These are phyloP conservation scores for Tupaia chinensis DNA, from an alignment of 2,113 vertebrate genomes.

Conservation along the genomic window DNA sequence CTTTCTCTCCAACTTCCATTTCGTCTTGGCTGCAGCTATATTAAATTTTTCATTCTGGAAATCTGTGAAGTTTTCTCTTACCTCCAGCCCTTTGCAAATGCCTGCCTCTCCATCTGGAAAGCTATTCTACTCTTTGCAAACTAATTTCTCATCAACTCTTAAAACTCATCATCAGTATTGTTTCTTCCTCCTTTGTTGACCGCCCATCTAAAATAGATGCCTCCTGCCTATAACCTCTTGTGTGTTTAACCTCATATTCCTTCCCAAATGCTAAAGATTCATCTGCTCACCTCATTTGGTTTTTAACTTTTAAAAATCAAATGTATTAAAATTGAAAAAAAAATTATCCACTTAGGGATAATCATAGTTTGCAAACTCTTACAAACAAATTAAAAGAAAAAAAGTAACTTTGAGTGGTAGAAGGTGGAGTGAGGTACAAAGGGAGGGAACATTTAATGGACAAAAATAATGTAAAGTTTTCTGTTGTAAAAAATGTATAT, in stretches of 20 bases:
- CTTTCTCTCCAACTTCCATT: not conserved
- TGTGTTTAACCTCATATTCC: not conserved
- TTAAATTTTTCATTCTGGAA: not conserved
- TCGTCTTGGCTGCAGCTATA: not conserved
- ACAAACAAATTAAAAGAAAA: not conserved
- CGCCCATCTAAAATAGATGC: not conserved
- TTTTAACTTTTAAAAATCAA: not conserved
- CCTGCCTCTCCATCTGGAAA: fast-evolving
- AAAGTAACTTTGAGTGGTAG: too few relatives aligned
- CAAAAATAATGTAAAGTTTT: too few relatives aligned
- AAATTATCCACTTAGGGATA: too few relatives aligned
- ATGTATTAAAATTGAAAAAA: not conserved
- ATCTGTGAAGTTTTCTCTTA: not conserved
- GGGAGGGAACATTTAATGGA: too few relatives aligned
- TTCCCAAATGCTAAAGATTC: not conserved
- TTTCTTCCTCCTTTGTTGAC: not conserved
- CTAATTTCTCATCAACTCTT: not conserved
- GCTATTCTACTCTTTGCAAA: not conserved
- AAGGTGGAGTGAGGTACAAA: too few relatives aligned
- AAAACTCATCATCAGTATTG: not conserved
- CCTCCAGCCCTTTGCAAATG: not conserved
- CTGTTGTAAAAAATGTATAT: too few relatives aligned
- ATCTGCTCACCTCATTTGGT: not conserved
- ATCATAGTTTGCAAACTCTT: not conserved
- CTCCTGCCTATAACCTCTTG: too few relatives aligned